A percentile compares a stretch with the other conserved stretches of the same genome.
These are phyloP conservation scores for Trachelus iudaicus DNA, from an alignment of 2,888 invertebrate species.

Conservation along the genomic window DNA sequence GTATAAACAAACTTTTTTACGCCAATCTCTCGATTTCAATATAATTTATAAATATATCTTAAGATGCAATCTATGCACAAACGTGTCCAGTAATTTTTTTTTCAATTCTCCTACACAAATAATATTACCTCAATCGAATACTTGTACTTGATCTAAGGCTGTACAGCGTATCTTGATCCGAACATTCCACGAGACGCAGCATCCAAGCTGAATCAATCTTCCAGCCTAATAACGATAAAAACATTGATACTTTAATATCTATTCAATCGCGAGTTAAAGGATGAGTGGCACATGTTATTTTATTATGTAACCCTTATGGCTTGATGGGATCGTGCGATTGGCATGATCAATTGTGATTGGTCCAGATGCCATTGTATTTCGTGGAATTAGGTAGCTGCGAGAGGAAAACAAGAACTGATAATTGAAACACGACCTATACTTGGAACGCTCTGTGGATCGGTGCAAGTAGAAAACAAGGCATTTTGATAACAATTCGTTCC, in stretches of 20 bases:
- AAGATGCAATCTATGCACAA: too few species aligned
- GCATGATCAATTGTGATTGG: neutral
- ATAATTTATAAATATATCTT: too few species aligned
- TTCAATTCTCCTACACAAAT: neutral
- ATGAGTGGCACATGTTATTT: neutral
- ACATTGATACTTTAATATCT: neutral
- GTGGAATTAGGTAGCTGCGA: neutral
- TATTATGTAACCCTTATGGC: neutral
- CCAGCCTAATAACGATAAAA: neutral
- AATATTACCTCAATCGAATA: neutral
- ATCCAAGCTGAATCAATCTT: neutral
- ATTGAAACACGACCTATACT: neutral
- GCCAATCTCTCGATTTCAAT: fast-evolving
- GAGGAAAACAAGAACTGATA: neutral
- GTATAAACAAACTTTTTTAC: too few species aligned
- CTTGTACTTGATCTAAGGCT: neutral
- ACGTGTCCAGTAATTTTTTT: too few species aligned
- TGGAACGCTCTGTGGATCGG: neutral
- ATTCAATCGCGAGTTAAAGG: neutral
- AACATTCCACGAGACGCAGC: neutral
- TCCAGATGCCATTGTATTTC: neutral
- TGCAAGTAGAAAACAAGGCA: neutral
- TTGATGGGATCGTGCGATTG: neutral
- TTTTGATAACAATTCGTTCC: neutral
- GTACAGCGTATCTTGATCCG: neutral